These are phyloP conservation scores for Turritopsis dohrnii DNA, from an alignment of 30 jellyfish, hydroid and myxozoan species.

Conservation along the genomic window DNA sequence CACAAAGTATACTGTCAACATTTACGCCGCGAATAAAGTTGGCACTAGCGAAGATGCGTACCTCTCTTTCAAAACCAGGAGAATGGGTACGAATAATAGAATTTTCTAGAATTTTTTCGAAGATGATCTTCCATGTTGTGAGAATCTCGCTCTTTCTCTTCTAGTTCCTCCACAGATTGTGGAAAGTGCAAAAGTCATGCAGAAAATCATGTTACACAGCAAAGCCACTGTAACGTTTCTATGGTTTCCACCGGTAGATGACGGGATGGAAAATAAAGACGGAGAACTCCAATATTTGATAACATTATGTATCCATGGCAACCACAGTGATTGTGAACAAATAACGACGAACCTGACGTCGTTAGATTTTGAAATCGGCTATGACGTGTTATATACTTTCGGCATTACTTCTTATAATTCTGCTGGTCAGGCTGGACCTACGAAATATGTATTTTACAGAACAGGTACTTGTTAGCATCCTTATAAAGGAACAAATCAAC, in stretches of 20 bases:
- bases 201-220: not conserved
- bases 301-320: not conserved
- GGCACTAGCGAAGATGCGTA: not conserved
- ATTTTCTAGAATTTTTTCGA: too few relatives aligned
- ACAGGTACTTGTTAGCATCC: not conserved
- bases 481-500: not conserved
- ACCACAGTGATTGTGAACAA: not conserved
- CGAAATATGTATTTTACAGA: slow-evolving; percentile 13
- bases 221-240: not conserved
- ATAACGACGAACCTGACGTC: not conserved
- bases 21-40: not conserved
- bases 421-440: slow-evolving; percentile 1
- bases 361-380: not conserved
- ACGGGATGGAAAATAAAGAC: slow-evolving; percentile 11
- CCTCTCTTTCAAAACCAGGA: not conserved
- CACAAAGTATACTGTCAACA: not conserved
- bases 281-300: not conserved
- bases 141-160: too few relatives aligned
- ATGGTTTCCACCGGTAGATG: not conserved
- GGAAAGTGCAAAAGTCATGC: not conserved
- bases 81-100: not conserved
- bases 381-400: not conserved
- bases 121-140: too few relatives aligned
- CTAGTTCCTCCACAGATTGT: not conserved
- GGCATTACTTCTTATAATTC: not conserved